Percentiles rank a stretch among this genome's conserved stretches.
Conservation (phyloP, 2,888 invertebrate genomes). For the Eilema caniola region DNA sequence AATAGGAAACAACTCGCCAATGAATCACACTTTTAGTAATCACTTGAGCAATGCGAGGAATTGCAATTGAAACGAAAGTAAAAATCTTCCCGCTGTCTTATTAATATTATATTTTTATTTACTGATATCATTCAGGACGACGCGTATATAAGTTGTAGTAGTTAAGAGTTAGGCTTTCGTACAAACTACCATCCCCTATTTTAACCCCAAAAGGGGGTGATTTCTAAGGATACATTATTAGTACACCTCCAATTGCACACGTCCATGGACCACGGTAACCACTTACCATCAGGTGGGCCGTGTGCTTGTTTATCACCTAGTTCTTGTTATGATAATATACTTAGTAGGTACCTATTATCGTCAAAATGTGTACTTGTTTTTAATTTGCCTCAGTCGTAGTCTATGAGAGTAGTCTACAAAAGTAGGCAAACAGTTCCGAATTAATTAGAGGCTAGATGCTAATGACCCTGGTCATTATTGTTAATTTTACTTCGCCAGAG, state of each 20-base stretch:
- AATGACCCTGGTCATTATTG: neutral
- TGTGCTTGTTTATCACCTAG: no score
- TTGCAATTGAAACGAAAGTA: neutral
- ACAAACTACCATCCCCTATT: no score
- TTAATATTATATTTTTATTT: neutral
- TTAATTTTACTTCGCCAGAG: neutral
- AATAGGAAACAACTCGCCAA: neutral
- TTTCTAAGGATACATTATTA: no score
- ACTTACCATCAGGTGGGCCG: no score
- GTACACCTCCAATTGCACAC: no score
- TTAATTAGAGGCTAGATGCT: neutral
- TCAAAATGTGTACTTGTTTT: neutral
- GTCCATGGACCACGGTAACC: no score
- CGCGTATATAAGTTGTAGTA: no score
- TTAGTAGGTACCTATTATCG: neutral
- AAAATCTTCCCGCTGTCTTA: neutral
- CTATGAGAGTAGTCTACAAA: slow-evolving; percentile 2
- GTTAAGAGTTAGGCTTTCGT: no score
- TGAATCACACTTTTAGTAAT: slow-evolving; percentile 1
- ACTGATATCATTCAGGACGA: no score
- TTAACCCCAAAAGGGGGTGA: no score
- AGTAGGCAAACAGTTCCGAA: neutral
- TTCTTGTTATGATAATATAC: no score
- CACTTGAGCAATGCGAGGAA: neutral
- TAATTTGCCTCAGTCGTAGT: neutral